A percentile compares a stretch with the other conserved stretches of the same genome.
phyloP scores from a whole-genome alignment of 2,113 vertebrate species.

The Aptenodytes patagonicus region DNA sequence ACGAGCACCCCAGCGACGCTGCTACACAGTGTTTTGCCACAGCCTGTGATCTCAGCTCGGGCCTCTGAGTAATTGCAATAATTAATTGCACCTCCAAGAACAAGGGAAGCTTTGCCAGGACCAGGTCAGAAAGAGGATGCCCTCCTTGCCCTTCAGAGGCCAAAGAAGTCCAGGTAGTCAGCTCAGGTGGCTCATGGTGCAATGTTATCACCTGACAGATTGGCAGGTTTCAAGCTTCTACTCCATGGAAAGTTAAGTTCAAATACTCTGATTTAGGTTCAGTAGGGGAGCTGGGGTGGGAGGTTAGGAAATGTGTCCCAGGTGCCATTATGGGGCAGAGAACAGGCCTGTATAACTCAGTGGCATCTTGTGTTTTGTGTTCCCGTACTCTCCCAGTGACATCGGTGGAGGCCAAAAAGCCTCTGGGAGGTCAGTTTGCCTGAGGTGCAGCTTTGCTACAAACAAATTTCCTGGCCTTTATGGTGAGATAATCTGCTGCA shows the following conservation, averaged over 20 bases:
- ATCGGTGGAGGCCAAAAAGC: background rate
- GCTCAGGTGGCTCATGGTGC: background rate
- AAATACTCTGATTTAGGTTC: background rate
- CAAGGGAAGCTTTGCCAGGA: background rate
- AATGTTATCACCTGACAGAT: background rate
- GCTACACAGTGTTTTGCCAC: background rate
- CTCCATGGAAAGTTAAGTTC: background rate
- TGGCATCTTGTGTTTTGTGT: background rate
- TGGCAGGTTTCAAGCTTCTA: background rate
- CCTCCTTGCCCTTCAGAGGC: background rate
- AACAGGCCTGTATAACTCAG: background rate
- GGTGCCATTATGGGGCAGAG: background rate
- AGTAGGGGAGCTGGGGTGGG: fast-evolving
- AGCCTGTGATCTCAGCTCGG: background rate
- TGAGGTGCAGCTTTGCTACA: background rate
- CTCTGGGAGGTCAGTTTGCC: background rate
- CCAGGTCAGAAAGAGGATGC: background rate
- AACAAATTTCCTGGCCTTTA: background rate
- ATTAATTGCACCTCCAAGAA: background rate
- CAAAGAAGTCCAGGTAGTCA: background rate
- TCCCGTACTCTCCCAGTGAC: background rate
- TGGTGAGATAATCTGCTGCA: background rate
- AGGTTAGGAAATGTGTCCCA: background rate
- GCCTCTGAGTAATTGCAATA: background rate
- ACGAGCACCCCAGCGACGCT: background rate